Evolutionary conservation across 2,113 vertebrate species (phyloP).

Genomic region (Dolichotis patagonum): DNA sequence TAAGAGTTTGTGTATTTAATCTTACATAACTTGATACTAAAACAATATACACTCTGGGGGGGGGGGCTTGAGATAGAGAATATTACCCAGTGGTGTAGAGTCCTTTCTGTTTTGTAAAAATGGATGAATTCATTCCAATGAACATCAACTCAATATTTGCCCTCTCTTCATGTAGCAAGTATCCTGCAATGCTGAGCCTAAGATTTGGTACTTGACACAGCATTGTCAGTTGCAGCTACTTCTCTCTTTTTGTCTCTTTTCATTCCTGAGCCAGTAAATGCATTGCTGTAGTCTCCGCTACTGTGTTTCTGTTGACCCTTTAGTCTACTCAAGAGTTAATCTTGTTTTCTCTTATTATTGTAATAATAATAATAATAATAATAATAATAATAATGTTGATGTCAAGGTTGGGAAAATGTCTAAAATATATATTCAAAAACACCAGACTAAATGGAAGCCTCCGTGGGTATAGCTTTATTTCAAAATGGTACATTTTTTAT

Average conservation of each 20-base stretch:
- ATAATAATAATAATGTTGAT: background rate
- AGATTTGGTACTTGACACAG: background rate
- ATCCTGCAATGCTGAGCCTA: background rate
- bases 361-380: background rate
- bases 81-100: background rate
- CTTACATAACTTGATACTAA: background rate
- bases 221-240: background rate
- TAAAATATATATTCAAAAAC: background rate
- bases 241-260: background rate
- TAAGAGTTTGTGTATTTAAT: background rate
- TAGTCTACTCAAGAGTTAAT: background rate
- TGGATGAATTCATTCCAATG: accelerated
- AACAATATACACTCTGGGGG: background rate
- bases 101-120: background rate
- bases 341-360: background rate
- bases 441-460: background rate
- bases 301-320: background rate
- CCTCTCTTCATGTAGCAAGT: background rate
- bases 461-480: background rate
- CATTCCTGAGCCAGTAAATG: background rate
- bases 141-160: background rate
- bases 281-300: background rate
- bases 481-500: background rate
- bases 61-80: background rate
- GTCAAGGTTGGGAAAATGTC: background rate